Conservation (phyloP, 2,888 invertebrate genomes). For the Clistopyga incitator region DNA sequence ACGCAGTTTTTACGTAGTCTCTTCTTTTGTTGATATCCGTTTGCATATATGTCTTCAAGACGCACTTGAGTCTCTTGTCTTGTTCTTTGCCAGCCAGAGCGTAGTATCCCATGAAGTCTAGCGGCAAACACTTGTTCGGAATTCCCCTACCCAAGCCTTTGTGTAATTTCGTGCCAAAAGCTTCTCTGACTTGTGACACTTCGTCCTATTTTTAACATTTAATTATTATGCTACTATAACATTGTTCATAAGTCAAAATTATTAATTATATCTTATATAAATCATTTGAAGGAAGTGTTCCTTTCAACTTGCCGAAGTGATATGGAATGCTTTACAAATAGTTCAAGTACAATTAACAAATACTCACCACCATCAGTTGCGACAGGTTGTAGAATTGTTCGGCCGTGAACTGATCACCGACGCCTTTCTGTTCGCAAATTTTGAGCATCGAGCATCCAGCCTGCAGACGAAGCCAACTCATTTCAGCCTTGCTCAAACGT, state of each 20-base stretch:
- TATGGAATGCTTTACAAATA: background rate
- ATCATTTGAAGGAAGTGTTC: too few relatives aligned
- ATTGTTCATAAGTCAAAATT: too few relatives aligned
- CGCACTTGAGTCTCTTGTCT: slow-evolving; percentile 90
- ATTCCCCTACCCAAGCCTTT: slow-evolving; percentile 94
- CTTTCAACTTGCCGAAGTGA: too few relatives aligned
- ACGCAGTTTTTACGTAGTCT: slow-evolving; percentile 95
- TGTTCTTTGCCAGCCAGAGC: slow-evolving; percentile 95
- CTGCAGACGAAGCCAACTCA: slow-evolving; percentile 95
- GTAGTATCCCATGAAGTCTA: slow-evolving; percentile 99
- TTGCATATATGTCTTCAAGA: slow-evolving; percentile 92
- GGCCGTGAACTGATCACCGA: slow-evolving; percentile 96
- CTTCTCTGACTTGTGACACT: slow-evolving; percentile 94
- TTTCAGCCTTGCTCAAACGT: slow-evolving; percentile 92
- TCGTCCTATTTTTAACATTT: slow-evolving; percentile 86
- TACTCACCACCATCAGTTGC: slow-evolving; percentile 93
- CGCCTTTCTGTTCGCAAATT: slow-evolving; percentile 98
- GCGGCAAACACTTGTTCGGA: slow-evolving; percentile 95
- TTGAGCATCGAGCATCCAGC: slow-evolving; percentile 98
- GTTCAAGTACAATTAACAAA: slow-evolving; percentile 13
- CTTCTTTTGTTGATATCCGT: slow-evolving; percentile 94
- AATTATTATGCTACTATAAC: slow-evolving; percentile 13
- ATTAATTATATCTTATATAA: too few relatives aligned
- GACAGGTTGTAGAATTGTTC: slow-evolving; percentile 98
- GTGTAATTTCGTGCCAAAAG: slow-evolving; percentile 96